Evolutionary conservation across 2,113 vertebrate species (phyloP), one percentile per base, ranked within the genome.

Genomic region (Recurvirostra avosetta): DNA sequence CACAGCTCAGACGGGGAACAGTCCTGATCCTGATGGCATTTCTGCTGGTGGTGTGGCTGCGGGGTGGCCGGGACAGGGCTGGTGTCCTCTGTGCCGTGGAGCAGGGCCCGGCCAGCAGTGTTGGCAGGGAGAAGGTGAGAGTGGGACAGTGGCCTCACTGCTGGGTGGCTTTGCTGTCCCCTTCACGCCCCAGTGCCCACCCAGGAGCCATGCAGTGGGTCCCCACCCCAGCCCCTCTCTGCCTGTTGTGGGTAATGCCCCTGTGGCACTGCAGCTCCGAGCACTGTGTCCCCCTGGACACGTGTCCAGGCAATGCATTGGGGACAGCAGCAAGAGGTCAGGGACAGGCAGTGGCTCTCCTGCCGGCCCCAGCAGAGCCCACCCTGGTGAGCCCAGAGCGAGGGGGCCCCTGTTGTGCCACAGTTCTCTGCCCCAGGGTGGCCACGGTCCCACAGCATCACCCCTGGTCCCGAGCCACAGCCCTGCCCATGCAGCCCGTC

Each of bases 361-460:
- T 6, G 40, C 40, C 6, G 14, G 22, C 22, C 15, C 55, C 2
- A 7, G 30, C 49, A 77, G 38, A 83, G 7, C 65, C 45, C 49
- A 15, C 36, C 12, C 21, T 2, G 7, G 65, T 1, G 11, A 30
- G 27, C 36, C 11, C 0, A 5, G 38, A 20, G 10, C 0, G 13
- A 23, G 12, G 14, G 15, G 17, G 7, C 12, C 56, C 26, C 34
- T 1, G 2, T 8, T 27, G 72, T 34, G n/a, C 15, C 72, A 40
- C 16, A 15, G 27, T 32, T 45, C 65, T 53, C 52, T 32, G 53
- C 47, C 52, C n/a, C 1, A 1, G 0, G 16, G 36, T 5, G 12
- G 20, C 56, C 12, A 25, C 6, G 3, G 29, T 40, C 66, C 29
- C 38, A 12, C 2, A 2, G 47, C 58, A 67, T 72, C 73, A 43